Conservation (phyloP, 2,113 vertebrate species). For the Labrus mixtus region DNA sequence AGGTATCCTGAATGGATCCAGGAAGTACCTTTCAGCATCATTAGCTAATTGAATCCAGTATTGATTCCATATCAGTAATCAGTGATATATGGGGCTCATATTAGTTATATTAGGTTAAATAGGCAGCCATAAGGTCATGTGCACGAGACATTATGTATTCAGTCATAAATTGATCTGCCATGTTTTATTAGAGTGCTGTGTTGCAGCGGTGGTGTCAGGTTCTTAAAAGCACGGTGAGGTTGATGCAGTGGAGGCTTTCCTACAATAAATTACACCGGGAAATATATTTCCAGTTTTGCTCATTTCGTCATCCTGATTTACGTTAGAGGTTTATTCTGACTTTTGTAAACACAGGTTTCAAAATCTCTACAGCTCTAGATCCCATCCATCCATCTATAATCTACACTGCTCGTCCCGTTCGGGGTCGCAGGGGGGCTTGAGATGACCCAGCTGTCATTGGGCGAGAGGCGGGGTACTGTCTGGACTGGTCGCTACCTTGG, state of each 20-base stretch:
- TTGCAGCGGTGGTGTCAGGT: constrained; percentile 36
- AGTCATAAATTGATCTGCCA: constrained; percentile 79
- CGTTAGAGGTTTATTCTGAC: background rate
- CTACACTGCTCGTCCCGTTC: too few species aligned
- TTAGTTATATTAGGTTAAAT: constrained; percentile 84
- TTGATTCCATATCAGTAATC: constrained; percentile 82
- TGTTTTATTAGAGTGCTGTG: constrained; percentile 77
- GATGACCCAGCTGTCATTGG: too few species aligned
- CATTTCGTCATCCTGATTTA: background rate
- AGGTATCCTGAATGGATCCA: constrained; percentile 67
- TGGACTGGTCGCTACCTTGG: too few species aligned
- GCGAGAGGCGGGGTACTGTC: too few species aligned
- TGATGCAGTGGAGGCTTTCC: constrained; percentile 42
- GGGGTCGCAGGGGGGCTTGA: too few species aligned
- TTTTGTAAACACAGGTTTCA: background rate
- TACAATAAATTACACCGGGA: background rate
- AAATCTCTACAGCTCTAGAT: background rate
- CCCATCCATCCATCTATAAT: too few species aligned
- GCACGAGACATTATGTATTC: constrained; percentile 60
- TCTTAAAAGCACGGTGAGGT: constrained; percentile 40
- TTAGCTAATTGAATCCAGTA: constrained; percentile 82
- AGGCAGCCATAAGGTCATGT: constrained; percentile 74
- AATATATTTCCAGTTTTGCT: background rate
- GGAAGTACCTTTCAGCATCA: constrained; percentile 75
- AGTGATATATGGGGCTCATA: constrained; percentile 80